A percentile compares a stretch with the other conserved stretches of the same genome.
Conservation (phyloP, 2,797 vertebrate species). For the Lycodopsis pacificus region DNA sequence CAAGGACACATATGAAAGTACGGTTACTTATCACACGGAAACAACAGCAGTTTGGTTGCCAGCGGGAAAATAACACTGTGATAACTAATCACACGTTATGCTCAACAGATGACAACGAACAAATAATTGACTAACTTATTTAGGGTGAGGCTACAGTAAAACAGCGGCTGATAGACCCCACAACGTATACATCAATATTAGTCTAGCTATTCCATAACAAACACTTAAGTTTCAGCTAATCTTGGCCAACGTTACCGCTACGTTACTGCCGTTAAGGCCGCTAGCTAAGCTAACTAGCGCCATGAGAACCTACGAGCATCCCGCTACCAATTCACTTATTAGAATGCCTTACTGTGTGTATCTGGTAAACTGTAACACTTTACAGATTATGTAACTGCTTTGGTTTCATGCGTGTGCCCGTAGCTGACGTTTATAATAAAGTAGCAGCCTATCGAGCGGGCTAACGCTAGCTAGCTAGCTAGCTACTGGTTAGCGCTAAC, state of each 20-base stretch:
- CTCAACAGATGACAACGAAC: conserved; percentile 30
- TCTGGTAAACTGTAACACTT: rapidly evolving
- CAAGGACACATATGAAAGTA: not conserved
- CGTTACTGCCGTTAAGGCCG: conserved; percentile 61
- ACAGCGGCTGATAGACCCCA: rapidly evolving
- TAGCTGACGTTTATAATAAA: not conserved
- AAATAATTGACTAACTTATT: rapidly evolving
- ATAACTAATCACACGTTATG: not conserved
- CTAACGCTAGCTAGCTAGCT: conserved; percentile 55
- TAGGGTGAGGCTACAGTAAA: not conserved
- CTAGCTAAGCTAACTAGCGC: conserved; percentile 68
- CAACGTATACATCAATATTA: not conserved
- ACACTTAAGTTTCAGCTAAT: conserved; percentile 51
- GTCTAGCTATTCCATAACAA: not conserved
- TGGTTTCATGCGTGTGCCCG: rapidly evolving
- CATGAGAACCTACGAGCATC: not conserved
- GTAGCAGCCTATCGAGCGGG: conserved; percentile 41
- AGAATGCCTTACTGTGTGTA: rapidly evolving
- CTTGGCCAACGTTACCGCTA: conserved; percentile 12
- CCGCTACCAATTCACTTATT: not conserved
- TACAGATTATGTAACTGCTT: rapidly evolving
- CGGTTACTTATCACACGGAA: not conserved
- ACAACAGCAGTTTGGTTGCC: not conserved
- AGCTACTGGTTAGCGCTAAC: conserved; percentile 61
- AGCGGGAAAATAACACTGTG: conserved; percentile 4